Conservation (phyloP, 2,888 invertebrate genomes). For the Anarsia innoxiella region DNA sequence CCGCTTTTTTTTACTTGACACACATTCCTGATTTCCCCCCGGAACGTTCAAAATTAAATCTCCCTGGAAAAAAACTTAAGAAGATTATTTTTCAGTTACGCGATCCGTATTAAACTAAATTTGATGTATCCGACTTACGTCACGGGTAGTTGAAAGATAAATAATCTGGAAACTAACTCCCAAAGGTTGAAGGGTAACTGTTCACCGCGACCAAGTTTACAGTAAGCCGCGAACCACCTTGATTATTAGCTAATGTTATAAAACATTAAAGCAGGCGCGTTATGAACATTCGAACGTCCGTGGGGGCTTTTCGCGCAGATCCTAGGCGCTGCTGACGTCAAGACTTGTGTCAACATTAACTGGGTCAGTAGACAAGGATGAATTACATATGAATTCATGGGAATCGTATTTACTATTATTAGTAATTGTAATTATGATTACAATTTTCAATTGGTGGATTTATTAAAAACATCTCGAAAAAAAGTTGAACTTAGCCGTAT, state of each 20-base stretch:
- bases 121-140: conserved; percentile 13
- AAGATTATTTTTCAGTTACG: conserved; percentile 9
- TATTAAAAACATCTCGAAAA: too few relatives aligned
- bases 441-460: too few relatives aligned
- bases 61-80: neutral
- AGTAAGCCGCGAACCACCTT: neutral
- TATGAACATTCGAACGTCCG: conserved; percentile 39
- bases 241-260: conserved; percentile 20
- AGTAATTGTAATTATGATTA: too few relatives aligned
- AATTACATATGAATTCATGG: conserved; percentile 47
- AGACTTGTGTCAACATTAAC: conserved; percentile 62
- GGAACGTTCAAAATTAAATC: neutral
- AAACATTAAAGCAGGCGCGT: conserved; percentile 36
- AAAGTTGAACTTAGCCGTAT: too few relatives aligned
- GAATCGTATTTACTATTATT: too few relatives aligned
- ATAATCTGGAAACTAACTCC: conserved; percentile 11
- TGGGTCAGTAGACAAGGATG: conserved; percentile 64
- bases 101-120: conserved; percentile 10
- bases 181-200: conserved; percentile 7
- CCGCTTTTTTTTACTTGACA: neutral
- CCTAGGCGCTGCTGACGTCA: conserved; percentile 57
- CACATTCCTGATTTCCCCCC: neutral
- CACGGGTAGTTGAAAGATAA: conserved; percentile 14
- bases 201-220: conserved; percentile 10
- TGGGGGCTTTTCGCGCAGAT: conserved; percentile 44